phyloP scores from a whole-genome alignment of 2,888 invertebrate species.

The Dolichomitus sp. region DNA sequence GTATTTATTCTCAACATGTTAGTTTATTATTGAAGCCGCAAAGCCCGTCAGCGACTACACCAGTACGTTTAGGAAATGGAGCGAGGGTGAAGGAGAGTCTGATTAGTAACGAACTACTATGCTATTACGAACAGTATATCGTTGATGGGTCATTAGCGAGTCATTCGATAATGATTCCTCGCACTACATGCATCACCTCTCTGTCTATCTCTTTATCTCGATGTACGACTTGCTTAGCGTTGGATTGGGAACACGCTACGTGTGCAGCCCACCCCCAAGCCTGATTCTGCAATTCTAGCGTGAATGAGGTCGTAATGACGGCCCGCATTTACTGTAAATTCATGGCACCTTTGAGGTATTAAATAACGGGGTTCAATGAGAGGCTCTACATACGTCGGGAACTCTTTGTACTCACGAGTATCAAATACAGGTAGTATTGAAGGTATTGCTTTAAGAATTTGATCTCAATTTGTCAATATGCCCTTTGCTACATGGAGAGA shows the following conservation, averaged over 20 bases:
- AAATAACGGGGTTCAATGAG: constrained; percentile 3
- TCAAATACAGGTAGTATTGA: background rate
- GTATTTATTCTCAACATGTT: constrained; percentile 1
- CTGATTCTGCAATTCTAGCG: constrained; percentile 63
- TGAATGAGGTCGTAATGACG: constrained; percentile 61
- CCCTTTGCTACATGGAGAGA: no score
- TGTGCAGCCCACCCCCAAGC: constrained; percentile 30
- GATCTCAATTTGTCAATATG: background rate
- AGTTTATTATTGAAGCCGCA: background rate
- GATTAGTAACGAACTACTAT: constrained; percentile 53
- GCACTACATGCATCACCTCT: constrained; percentile 49
- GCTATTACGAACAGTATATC: constrained; percentile 64
- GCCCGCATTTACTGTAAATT: constrained; percentile 37
- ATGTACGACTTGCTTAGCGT: constrained; percentile 41
- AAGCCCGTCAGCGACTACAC: background rate
- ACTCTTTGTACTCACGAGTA: background rate
- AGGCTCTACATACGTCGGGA: background rate
- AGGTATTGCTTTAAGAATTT: background rate
- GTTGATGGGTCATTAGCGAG: constrained; percentile 65
- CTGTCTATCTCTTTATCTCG: constrained; percentile 8
- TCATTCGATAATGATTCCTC: constrained; percentile 61
- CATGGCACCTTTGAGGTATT: constrained; percentile 3
- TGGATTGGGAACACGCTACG: constrained; percentile 44
- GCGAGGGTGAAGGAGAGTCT: constrained; percentile 43
- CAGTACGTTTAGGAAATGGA: background rate